Evolutionary conservation across 1,140 invertebrate species (phyloP), one percentile per base, ranked within the genome.

Genomic region (Phymastichus coffea): DNA sequence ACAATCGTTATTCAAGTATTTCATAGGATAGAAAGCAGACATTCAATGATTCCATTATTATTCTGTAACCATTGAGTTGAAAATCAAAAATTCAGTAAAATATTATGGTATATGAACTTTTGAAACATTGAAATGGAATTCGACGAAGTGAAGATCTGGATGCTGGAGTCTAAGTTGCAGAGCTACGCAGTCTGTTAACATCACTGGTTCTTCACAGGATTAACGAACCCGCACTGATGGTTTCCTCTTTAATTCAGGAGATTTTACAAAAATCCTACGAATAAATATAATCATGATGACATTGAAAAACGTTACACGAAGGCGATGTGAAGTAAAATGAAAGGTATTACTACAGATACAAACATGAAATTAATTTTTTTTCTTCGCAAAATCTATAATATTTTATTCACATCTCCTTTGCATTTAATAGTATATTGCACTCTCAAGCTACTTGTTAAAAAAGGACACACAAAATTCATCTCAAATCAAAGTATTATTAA

Each of bases 231-330:
- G 69, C 46, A 67, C 72, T 20, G 73, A 73, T 19, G 68, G 67
- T 61, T 73, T 77, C 47, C 76, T 70, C 52, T 76, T 71, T 20
- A 71, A 59, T 26, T 62, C 54, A 33, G 72, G 67, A 61, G 63
- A 67, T 47, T 70, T 74, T 57, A 78, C 63, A 52, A 53, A 77
- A 7, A 67, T 74, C 60, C 76, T 77, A 66, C n/a, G 73, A 67
- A 66, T 33, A 8, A 63, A 35, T 57, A 55, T 2, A 48, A 23
- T 40, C 20, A 35, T 41, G 10, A 15, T 12, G 43, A 1, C 14
- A 19, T 3, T 19, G 10, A 55, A 46, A 12, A 14, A 40, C 38
- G 1, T 22, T 23, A 7, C n/a, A n/a, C 7, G 12, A 30, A 51
- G 19, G 22, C 37, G 17, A 49, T 43, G 46, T 51, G 47, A 58